phyloP scores from a whole-genome alignment of 1,140 invertebrate species.

The Ooceraea biroi region DNA sequence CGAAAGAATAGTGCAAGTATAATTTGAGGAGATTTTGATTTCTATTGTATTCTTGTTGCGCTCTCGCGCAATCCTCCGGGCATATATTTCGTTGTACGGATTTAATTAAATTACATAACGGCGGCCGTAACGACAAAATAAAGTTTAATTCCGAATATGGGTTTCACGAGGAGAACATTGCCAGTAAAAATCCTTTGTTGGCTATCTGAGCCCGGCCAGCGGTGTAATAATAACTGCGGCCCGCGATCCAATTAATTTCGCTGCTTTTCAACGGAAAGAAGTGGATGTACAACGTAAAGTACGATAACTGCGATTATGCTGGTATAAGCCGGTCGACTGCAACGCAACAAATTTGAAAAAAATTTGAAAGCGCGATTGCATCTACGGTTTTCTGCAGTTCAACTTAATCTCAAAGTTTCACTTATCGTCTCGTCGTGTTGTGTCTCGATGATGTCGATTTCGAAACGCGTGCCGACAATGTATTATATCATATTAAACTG shows the following conservation, averaged over 20 bases:
- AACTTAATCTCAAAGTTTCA: too few relatives aligned
- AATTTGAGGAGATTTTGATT: conserved; percentile 23
- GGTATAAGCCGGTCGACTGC: conserved; percentile 35
- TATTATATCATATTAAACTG: too few relatives aligned
- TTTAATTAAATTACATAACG: conserved; percentile 66
- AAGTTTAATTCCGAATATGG: conserved; percentile 59
- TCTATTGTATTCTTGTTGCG: conserved; percentile 28
- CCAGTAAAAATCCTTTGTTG: conserved; percentile 54
- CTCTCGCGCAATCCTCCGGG: not conserved
- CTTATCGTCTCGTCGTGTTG: not conserved
- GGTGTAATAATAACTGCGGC: conserved; percentile 48
- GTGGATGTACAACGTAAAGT: conserved; percentile 31
- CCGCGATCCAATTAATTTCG: conserved; percentile 58
- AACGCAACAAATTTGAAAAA: conserved; percentile 56
- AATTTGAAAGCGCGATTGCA: too few relatives aligned
- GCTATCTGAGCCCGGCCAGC: conserved; percentile 21
- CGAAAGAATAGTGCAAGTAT: not conserved
- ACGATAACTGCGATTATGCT: conserved; percentile 53
- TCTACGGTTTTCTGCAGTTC: too few relatives aligned
- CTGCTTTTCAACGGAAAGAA: conserved; percentile 42
- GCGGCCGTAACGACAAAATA: conserved; percentile 50
- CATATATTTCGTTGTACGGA: not conserved
- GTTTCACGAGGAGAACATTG: conserved; percentile 6
- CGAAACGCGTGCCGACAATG: not conserved
- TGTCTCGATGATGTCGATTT: too few relatives aligned